Conservation (phyloP, 2,888 invertebrate genomes). For the Villa cingulata region DNA sequence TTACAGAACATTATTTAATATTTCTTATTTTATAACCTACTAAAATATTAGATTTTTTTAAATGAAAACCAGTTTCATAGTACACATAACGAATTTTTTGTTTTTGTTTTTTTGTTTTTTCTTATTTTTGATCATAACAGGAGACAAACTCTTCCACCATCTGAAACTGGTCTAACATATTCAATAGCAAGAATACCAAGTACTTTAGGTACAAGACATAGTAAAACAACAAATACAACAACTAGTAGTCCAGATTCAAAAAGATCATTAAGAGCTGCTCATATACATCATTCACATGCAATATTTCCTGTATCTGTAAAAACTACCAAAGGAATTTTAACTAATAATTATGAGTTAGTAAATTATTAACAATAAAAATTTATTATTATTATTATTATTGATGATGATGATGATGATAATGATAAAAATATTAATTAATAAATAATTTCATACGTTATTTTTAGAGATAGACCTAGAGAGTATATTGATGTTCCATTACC, state of each 20-base stretch:
- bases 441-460: neutral
- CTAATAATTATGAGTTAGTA: constrained; percentile 11
- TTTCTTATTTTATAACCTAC: too few relatives aligned
- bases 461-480: constrained; percentile 30
- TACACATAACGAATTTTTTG: too few relatives aligned
- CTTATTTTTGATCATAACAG: constrained; percentile 3
- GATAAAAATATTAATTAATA: too few relatives aligned
- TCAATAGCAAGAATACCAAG: constrained; percentile 29
- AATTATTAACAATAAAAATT: neutral
- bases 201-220: constrained; percentile 21
- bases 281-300: constrained; percentile 6
- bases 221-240: constrained; percentile 17
- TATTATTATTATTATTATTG: too few relatives aligned
- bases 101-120: neutral
- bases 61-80: too few relatives aligned
- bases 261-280: constrained; percentile 4
- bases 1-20: too few relatives aligned
- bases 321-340: constrained; percentile 10
- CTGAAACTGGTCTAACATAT: constrained; percentile 33
- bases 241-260: constrained; percentile 14
- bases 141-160: constrained; percentile 19
- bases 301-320: constrained; percentile 11
- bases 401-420: too few relatives aligned
- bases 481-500: constrained; percentile 37
- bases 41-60: too few relatives aligned